These are phyloP conservation scores for Endotricha flammealis DNA, from an alignment of 2,888 invertebrate species.

Conservation along the genomic window DNA sequence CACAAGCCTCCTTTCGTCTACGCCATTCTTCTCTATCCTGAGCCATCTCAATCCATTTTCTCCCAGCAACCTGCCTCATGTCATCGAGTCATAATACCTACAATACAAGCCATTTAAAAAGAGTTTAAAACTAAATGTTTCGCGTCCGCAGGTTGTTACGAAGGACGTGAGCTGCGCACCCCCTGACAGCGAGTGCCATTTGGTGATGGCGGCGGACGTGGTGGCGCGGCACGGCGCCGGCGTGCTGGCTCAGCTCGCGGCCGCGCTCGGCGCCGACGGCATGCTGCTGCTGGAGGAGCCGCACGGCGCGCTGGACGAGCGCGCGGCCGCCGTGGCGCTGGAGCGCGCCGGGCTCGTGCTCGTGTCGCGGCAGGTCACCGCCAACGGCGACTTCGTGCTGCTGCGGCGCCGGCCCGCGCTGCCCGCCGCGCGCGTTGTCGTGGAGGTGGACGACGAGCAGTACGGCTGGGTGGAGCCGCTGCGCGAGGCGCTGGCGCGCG, in stretches of 20 bases:
- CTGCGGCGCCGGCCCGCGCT: constrained; percentile 75
- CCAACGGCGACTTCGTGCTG: constrained; percentile 81
- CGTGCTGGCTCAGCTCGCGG: constrained; percentile 77
- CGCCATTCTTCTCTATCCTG: too few species aligned
- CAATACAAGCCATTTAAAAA: too few species aligned
- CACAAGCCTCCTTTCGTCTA: too few species aligned
- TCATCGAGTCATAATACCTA: too few species aligned
- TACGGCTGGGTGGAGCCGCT: constrained; percentile 88
- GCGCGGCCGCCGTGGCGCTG: constrained; percentile 50
- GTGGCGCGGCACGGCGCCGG: constrained; percentile 74
- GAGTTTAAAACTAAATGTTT: too few species aligned
- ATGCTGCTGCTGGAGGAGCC: constrained; percentile 87
- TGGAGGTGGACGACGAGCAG: constrained; percentile 83
- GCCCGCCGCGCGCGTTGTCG: constrained; percentile 62
- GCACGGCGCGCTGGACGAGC: constrained; percentile 52
- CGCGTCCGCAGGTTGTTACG: constrained; percentile 29
- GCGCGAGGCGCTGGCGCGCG: constrained; percentile 84
- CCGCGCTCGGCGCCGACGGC: constrained; percentile 82
- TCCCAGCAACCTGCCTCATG: too few species aligned
- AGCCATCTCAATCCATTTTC: too few species aligned
- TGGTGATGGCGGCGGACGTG: constrained; percentile 82
- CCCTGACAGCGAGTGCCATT: constrained; percentile 82
- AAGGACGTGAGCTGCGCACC: constrained; percentile 80
- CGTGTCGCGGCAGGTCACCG: constrained; percentile 75
- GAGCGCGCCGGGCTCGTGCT: constrained; percentile 48